Evolutionary conservation across 2,888 invertebrate species (phyloP).

Genomic region (Falcaria lacertinaria): DNA sequence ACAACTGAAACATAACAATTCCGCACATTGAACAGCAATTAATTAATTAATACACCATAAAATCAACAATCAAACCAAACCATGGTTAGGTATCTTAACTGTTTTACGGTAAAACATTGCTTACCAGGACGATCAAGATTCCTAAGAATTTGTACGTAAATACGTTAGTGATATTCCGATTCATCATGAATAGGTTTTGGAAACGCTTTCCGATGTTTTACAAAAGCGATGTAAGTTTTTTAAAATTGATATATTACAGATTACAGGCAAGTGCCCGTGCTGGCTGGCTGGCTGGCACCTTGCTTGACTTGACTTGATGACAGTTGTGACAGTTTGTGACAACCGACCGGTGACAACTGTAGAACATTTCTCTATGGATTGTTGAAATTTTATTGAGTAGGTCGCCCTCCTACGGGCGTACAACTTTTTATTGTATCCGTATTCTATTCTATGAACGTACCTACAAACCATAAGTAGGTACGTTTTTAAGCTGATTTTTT

Average conservation of each 20-base stretch:
- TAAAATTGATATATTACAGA: conserved; percentile 6
- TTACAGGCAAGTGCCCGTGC: background rate
- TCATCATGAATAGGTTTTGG: conserved; percentile 33
- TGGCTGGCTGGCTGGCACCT: background rate
- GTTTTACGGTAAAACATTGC: conserved; percentile 21
- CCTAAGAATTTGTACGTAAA: conserved; percentile 46
- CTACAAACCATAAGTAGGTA: too few species aligned
- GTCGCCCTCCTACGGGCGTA: too few species aligned
- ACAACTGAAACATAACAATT: conserved; percentile 69
- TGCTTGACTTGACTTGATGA: too few species aligned
- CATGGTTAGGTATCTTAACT: conserved; percentile 20
- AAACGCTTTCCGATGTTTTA: conserved; percentile 11
- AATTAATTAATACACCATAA: conserved; percentile 56
- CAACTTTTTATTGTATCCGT: too few species aligned
- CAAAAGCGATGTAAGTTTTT: conserved; percentile 12
- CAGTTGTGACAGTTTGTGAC: too few species aligned
- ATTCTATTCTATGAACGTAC: too few species aligned
- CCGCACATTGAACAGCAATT: conserved; percentile 42
- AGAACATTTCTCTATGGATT: too few species aligned
- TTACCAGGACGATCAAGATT: conserved; percentile 58
- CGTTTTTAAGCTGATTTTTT: too few species aligned
- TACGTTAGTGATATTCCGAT: conserved; percentile 37
- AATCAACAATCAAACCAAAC: conserved; percentile 47
- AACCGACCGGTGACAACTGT: too few species aligned
- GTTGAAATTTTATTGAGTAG: too few species aligned